These are phyloP conservation scores for Phyllotreta striolata DNA, from an alignment of 2,888 invertebrate genomes.

Conservation along the genomic window DNA sequence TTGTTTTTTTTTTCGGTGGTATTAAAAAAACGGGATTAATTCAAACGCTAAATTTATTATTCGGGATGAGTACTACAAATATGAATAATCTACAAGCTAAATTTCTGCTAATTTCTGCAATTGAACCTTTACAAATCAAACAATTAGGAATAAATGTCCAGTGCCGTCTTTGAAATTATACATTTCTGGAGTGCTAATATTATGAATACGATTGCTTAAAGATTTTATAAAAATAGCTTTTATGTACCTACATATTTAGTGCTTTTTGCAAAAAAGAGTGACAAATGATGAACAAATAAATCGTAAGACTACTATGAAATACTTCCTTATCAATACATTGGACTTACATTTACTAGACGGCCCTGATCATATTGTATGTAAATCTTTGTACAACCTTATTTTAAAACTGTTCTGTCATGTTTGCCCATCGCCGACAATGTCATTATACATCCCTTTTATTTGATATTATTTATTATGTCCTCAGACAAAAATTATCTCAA, in stretches of 20 bases:
- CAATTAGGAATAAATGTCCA: constrained; percentile 25
- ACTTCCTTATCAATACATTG: constrained; percentile 5
- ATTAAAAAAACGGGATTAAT: no score
- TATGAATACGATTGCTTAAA: constrained; percentile 1
- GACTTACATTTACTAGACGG: constrained; percentile 21
- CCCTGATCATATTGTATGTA: constrained; percentile 20
- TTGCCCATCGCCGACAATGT: constrained; percentile 9
- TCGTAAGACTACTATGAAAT: constrained; percentile 1
- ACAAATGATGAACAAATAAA: constrained; percentile 1
- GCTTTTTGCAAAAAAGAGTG: constrained; percentile 1
- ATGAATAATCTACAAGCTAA: constrained; percentile 41
- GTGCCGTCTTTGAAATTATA: constrained; percentile 24
- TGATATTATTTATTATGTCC: no score
- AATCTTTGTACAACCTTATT: constrained; percentile 18
- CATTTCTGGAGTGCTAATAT: constrained; percentile 4
- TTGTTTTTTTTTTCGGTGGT: no score
- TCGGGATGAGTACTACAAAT: constrained; percentile 32
- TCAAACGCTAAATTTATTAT: not conserved
- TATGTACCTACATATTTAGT: not conserved
- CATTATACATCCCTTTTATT: not conserved
- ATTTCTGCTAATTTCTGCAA: constrained; percentile 27
- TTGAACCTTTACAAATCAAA: constrained; percentile 28
- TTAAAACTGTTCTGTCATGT: constrained; percentile 7
- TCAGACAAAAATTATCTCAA: no score
- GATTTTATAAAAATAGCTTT: constrained; percentile 19